phyloP scores from a whole-genome alignment of 2,888 invertebrate species.

The Rhynchonema sp. region DNA sequence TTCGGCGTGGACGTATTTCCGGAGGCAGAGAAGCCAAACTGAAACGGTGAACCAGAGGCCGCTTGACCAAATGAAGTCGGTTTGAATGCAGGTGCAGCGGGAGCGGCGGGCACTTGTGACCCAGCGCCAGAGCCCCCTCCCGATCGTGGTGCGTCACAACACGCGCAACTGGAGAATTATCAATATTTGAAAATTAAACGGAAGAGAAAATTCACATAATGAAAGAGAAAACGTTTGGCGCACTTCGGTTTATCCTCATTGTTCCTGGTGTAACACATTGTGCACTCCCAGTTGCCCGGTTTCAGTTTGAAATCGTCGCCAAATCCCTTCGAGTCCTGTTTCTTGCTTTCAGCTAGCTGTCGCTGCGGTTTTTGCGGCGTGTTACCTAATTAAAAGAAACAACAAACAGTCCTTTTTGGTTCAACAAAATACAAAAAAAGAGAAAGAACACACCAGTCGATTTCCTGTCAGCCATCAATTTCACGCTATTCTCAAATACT shows the following conservation, averaged over 20 bases:
- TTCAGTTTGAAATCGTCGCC: slow-evolving; percentile 15
- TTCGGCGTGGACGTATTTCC: too few relatives aligned
- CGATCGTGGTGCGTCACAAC: background rate
- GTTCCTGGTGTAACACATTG: slow-evolving; percentile 11
- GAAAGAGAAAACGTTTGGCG: too few relatives aligned
- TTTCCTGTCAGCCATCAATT: background rate
- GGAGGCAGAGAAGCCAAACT: too few relatives aligned
- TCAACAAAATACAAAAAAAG: background rate
- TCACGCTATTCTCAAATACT: slow-evolving; percentile 38
- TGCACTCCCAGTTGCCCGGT: slow-evolving; percentile 15
- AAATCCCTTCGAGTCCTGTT: too few relatives aligned
- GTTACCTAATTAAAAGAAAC: background rate
- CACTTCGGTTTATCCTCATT: too few relatives aligned
- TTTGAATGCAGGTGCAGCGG: background rate
- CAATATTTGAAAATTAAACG: background rate
- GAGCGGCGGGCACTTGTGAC: background rate
- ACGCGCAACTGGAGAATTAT: background rate
- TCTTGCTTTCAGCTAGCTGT: too few relatives aligned
- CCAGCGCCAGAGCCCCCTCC: background rate
- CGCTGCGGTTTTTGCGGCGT: background rate
- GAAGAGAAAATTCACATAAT: too few relatives aligned
- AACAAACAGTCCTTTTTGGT: background rate
- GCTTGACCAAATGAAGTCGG: background rate
- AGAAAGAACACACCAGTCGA: background rate
- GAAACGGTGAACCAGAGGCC: too few relatives aligned